Base-by-base conservation (phyloP, 2,113 vertebrate genomes). In the Argyrosomus japonicus region DNA sequence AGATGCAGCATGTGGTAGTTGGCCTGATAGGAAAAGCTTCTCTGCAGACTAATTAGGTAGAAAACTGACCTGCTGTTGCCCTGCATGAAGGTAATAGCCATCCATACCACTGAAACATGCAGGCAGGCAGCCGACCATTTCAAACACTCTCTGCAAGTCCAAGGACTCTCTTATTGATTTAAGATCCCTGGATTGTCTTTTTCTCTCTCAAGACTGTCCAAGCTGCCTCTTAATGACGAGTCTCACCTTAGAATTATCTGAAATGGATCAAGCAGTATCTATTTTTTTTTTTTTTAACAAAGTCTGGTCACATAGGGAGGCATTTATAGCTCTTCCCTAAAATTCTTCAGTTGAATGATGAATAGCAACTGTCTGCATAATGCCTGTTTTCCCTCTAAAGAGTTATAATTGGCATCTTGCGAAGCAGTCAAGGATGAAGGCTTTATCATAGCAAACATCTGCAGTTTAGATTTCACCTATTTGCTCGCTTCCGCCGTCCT, bases 371-470 rank as follows among this genome's bases (percentile, higher is more conserved):
- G 87, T 89, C 76, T 12, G 29, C 45, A 75, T 57, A 86, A 70
- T 40, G 67, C 77, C 75, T 71, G 70, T 87, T 89, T 88, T 91
- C 69, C 65, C 61, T 87, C 51, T 57, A 82, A 84, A 87, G 76
- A 86, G 80, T 63, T 88, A 75, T 86, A 91, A 87, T 84, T 78
- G 73, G 70, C 71, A 23, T 83, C 67, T 63, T 79, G 51, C 47
- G 48, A 86, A 79, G 86, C 72, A 43, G 63, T 83, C 57, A 65
- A 67, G 77, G 81, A 72, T 11, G 47, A 48, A 21, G 76, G 11
- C 56, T 82, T 89, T 91, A 82, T 89, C 68, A 71, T 54, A 61
- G 63, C 53, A 86, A 90, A 90, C 91, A 93, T 92, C 92, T 93
- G 90, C 91, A 79, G 74, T 60, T 75, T 63, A 51, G 72, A 50